These are phyloP conservation scores for Cheilosia scutellata DNA, from an alignment of 2,888 invertebrate species.

Conservation along the genomic window DNA sequence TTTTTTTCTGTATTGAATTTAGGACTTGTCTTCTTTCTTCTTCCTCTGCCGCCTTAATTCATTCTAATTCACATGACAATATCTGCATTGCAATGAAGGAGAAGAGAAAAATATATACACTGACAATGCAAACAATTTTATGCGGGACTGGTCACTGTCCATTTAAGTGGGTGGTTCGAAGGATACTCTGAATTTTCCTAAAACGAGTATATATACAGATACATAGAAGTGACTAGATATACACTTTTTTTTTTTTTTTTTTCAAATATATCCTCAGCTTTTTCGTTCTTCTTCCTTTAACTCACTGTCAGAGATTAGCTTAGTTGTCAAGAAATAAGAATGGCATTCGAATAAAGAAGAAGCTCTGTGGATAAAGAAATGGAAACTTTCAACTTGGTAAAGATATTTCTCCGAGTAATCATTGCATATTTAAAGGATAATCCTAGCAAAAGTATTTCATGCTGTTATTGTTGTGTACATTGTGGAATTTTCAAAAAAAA, in stretches of 20 bases:
- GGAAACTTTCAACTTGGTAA: conserved; percentile 56
- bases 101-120: conserved; percentile 14
- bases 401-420: conserved; percentile 70
- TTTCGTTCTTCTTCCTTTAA: conserved; percentile 25
- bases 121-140: conserved; percentile 65
- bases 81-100: conserved; percentile 44
- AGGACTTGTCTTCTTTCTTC: conserved; percentile 4
- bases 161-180: conserved; percentile 49
- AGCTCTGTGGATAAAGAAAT: conserved; percentile 48
- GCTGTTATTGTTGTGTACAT: conserved; percentile 28
- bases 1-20: conserved; percentile 3
- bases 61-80: conserved; percentile 55
- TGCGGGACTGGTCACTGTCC: conserved; percentile 59
- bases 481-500: conserved; percentile 32
- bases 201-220: conserved; percentile 15
- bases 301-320: conserved; percentile 80
- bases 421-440: conserved; percentile 75
- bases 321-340: conserved; percentile 82
- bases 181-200: conserved; percentile 20
- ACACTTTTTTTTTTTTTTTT: too few relatives aligned
- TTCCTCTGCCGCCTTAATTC: neutral
- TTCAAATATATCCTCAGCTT: conserved; percentile 2
- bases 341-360: conserved; percentile 58
- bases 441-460: conserved; percentile 56
- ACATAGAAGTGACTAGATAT: conserved; percentile 24